Base-by-base conservation (phyloP, 2,113 vertebrate genomes). In the Vidua chalybeata region DNA sequence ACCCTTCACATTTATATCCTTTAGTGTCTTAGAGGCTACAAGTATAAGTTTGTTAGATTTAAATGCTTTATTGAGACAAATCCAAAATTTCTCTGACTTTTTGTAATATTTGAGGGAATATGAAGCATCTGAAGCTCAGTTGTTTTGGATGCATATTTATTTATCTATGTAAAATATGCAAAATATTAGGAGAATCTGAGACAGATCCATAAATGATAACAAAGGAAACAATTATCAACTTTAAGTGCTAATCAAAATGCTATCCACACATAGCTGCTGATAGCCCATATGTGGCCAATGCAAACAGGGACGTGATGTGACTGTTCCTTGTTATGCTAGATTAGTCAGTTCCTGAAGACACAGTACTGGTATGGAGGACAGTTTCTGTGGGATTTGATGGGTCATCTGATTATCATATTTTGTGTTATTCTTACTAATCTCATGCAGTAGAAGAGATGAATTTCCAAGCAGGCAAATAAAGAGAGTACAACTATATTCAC, bases 361-460 rank as follows among this genome's bases (percentile, higher is more conserved):
- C 31, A 55, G 30, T 9, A 5, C n/a, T 67, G 37, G 48, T 56
- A 17, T 7, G 64, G 56, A 91, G 56, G 56, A 90, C 52, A 89
- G 5, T 67, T 81, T 86, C 73, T 87, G 4, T 92, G 90, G 88
- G 79, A 63, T 88, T 90, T 93, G 48, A 33, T 78, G 56, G 94
- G 79, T 93, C 92, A 86, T 71, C 76, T 95, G n/a, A 94, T 96
- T 95, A 86, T 67, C 94, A 90, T 95, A 86, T 88, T 90, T 95
- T 7, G 1, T 75, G 55, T 93, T 90, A 88, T 89, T 93, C 30
- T 88, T 62, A n/a, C 55, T 88, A 84, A 81, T 93, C 43, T 88
- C n/a, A 7, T 81, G 24, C 33, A n/a, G 69, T 61, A 72, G 56
- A 78, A 56, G 20, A 90, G 45, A 37, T 84, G 66, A 61, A 87